Evolutionary conservation across 1,140 invertebrate species (phyloP).

Genomic region (Daktulosphaira vitifoliae): DNA sequence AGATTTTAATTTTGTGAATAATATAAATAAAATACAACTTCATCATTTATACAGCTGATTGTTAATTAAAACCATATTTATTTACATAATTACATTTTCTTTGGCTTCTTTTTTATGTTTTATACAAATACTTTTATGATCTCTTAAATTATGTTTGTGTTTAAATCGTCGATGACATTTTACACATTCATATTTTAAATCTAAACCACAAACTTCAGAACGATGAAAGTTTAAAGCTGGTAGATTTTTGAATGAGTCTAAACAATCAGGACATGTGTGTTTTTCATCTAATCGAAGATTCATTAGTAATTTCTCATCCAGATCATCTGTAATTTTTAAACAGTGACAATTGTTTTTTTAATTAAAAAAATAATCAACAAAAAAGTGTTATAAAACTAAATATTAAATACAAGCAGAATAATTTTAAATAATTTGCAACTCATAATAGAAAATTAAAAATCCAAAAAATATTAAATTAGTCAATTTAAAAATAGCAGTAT

Average conservation of each 20-base stretch:
- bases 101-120: slow-evolving; percentile 17
- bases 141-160: slow-evolving; percentile 37
- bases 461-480: too few species aligned
- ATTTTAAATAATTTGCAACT: too few species aligned
- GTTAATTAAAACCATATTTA: too few species aligned
- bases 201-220: slow-evolving; percentile 36
- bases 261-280: slow-evolving; percentile 22
- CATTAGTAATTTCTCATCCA: slow-evolving; percentile 25
- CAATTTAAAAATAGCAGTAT: too few species aligned
- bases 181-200: slow-evolving; percentile 36
- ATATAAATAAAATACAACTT: not conserved
- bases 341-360: too few species aligned
- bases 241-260: not conserved
- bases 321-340: not conserved
- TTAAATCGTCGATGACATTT: slow-evolving; percentile 37
- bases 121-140: slow-evolving; percentile 28
- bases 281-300: slow-evolving; percentile 15
- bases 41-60: not conserved
- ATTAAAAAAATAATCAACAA: too few species aligned
- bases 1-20: too few species aligned
- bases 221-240: slow-evolving; percentile 17
- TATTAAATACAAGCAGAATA: too few species aligned
- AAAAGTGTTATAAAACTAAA: too few species aligned
- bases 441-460: too few species aligned
- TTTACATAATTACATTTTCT: slow-evolving; percentile 12